Evolutionary conservation across 2,113 vertebrate species (phyloP).

Genomic region (Rhea americana): DNA sequence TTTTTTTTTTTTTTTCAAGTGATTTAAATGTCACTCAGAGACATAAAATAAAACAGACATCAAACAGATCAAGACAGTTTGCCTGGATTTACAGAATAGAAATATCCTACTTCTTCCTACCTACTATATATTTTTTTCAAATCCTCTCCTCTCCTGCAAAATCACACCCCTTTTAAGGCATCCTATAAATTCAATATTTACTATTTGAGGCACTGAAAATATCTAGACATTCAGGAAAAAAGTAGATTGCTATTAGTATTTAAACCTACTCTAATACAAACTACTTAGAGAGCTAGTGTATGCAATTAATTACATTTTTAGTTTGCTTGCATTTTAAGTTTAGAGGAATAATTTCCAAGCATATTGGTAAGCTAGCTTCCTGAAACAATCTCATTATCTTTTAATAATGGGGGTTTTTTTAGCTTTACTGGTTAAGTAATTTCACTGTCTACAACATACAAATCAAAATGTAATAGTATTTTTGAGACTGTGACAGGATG

Average conservation of each 20-base stretch:
- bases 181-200: background rate
- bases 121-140: background rate
- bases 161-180: background rate
- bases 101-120: background rate
- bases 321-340: background rate
- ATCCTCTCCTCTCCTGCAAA: background rate
- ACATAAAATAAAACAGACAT: no score
- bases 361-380: background rate
- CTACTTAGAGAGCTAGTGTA: background rate
- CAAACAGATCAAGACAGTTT: background rate
- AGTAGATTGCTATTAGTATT: background rate
- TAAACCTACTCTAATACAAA: background rate
- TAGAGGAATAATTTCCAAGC: background rate
- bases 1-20: background rate
- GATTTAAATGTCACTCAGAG: background rate
- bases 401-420: background rate
- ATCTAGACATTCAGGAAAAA: background rate
- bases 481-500: background rate
- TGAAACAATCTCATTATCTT: background rate
- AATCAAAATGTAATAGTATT: background rate
- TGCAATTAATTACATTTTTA: background rate
- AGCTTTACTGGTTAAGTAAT: background rate
- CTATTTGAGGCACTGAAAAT: background rate
- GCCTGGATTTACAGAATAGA: background rate
- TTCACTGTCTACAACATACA: background rate